Percentiles rank a stretch among this genome's conserved stretches.
Conservation (phyloP, 2,888 invertebrate genomes). For the Torymus auratus region DNA sequence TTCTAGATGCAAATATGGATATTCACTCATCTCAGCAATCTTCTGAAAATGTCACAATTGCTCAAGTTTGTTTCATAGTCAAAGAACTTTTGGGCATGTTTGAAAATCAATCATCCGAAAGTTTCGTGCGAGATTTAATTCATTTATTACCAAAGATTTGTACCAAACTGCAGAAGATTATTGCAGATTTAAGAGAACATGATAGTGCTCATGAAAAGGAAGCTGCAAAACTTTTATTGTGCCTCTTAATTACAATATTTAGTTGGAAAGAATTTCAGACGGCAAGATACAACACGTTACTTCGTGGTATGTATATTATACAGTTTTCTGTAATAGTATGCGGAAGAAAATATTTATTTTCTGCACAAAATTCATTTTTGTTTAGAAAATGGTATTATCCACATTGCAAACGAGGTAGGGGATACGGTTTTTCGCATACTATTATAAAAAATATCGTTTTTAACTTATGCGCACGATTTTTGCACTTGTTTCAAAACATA, state of each 20-base stretch:
- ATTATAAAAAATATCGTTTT: too few species aligned
- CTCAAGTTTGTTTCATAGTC: conserved; percentile 73
- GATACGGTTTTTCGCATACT: too few species aligned
- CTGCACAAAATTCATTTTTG: too few species aligned
- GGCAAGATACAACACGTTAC: conserved; percentile 69
- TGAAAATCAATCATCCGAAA: conserved; percentile 66
- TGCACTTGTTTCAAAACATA: neutral
- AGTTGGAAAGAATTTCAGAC: conserved; percentile 82
- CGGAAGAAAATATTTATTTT: too few species aligned
- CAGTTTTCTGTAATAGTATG: too few species aligned
- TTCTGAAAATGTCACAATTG: conserved; percentile 64
- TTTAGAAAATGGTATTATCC: too few species aligned
- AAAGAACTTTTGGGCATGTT: conserved; percentile 71
- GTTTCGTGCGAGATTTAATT: conserved; percentile 70
- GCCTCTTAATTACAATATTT: conserved; percentile 80
- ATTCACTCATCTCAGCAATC: conserved; percentile 61
- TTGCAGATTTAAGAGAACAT: conserved; percentile 62
- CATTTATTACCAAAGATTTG: conserved; percentile 78
- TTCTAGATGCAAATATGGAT: conserved; percentile 68
- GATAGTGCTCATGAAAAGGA: conserved; percentile 67
- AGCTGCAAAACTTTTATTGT: conserved; percentile 79
- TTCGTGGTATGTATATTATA: conserved; percentile 67
- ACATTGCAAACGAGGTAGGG: too few species aligned
- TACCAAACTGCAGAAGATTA: conserved; percentile 75
- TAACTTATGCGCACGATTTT: too few species aligned